Conservation (phyloP, 2,888 invertebrate genomes). For the Aspidapion aeneum region DNA sequence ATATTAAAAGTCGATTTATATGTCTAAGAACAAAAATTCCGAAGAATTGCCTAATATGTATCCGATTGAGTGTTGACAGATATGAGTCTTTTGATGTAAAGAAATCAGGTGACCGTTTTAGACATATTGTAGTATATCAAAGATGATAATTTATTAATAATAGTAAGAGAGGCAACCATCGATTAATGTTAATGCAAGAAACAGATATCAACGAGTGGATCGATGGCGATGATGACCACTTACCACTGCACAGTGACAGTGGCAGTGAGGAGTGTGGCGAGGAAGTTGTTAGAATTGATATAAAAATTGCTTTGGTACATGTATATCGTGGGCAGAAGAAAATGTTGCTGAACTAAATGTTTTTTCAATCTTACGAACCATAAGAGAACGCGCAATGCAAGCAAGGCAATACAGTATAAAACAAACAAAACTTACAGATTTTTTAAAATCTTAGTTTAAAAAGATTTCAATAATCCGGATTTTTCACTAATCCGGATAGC, state of each 20-base stretch:
- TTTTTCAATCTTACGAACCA: background rate
- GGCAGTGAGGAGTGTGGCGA: background rate
- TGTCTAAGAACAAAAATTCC: background rate
- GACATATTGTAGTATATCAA: background rate
- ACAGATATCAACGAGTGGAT: background rate
- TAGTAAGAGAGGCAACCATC: background rate
- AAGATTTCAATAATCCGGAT: too few species aligned
- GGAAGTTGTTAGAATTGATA: too few species aligned
- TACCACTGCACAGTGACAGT: background rate
- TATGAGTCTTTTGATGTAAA: background rate
- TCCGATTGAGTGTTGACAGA: background rate
- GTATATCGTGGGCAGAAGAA: background rate
- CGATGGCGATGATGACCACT: background rate
- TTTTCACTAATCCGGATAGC: too few species aligned
- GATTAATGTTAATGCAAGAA: too few species aligned
- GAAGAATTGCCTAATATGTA: background rate
- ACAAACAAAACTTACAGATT: too few species aligned
- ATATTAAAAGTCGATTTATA: background rate
- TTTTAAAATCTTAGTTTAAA: too few species aligned
- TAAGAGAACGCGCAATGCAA: too few species aligned
- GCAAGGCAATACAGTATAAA: too few species aligned
- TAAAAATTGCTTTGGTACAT: background rate
- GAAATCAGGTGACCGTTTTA: too few species aligned
- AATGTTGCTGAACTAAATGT: background rate
- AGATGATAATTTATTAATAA: background rate